phyloP scores from a whole-genome alignment of 2,113 vertebrate species.

The Piprites chloris region DNA sequence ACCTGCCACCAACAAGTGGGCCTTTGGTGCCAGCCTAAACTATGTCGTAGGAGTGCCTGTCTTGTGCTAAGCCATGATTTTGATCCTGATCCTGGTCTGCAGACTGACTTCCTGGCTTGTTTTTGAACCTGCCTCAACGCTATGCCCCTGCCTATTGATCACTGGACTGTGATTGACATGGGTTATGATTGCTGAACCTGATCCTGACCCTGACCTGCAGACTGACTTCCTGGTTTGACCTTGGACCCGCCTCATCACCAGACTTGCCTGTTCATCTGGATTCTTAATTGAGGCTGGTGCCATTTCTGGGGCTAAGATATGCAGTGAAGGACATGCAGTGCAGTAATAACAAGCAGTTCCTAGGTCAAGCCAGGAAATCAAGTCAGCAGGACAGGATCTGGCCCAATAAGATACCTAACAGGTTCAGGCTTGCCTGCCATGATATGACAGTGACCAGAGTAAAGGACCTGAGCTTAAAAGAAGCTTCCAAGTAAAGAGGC shows the following conservation, averaged over 20 bases:
- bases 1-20: neutral
- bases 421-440: neutral
- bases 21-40: neutral
- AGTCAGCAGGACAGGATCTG: neutral
- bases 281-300: neutral
- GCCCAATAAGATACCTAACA: neutral
- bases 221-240: neutral
- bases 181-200: neutral
- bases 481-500: neutral
- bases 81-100: neutral
- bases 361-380: neutral
- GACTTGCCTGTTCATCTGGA: neutral
- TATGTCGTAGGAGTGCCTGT: neutral
- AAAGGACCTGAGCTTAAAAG: neutral
- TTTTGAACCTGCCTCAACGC: neutral
- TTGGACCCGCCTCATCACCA: neutral
- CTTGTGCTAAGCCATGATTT: fast-evolving
- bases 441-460: neutral
- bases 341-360: neutral
- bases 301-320: no score
- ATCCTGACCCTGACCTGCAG: neutral
- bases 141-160: neutral
- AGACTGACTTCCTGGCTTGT: neutral
- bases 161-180: neutral
- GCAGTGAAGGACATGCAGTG: neutral